Conservation (phyloP, 2,113 vertebrate species). For the Tachysurus vachellii region DNA sequence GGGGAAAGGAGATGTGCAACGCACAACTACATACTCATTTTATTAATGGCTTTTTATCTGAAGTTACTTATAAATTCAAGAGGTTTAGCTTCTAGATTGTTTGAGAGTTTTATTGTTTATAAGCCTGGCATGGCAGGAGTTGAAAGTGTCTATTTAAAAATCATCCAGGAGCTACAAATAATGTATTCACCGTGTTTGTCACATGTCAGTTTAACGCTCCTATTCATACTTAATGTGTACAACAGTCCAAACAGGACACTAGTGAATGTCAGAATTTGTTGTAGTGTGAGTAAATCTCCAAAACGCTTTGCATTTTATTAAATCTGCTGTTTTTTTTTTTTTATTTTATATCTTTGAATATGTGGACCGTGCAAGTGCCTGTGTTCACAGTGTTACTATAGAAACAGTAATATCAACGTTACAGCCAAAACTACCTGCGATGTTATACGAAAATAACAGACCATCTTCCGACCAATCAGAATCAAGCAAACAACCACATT, state of each 20-base stretch:
- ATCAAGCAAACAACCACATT: background rate
- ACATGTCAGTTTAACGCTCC: background rate
- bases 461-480: background rate
- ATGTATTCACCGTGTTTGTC: background rate
- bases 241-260: background rate
- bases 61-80: background rate
- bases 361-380: background rate
- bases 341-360: background rate
- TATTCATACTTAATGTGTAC: background rate
- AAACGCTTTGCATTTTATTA: background rate
- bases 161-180: background rate
- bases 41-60: background rate
- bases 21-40: background rate
- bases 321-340: too few relatives aligned
- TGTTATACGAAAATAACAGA: background rate
- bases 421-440: background rate
- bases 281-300: background rate
- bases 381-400: background rate
- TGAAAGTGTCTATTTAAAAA: background rate
- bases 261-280: too few relatives aligned
- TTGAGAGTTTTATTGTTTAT: background rate
- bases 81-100: background rate
- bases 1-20: background rate
- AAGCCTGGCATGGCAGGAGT: too few relatives aligned
- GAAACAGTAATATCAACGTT: background rate